Conservation (phyloP, 1,140 invertebrate species). For the Drosophila lacertosa region DNA sequence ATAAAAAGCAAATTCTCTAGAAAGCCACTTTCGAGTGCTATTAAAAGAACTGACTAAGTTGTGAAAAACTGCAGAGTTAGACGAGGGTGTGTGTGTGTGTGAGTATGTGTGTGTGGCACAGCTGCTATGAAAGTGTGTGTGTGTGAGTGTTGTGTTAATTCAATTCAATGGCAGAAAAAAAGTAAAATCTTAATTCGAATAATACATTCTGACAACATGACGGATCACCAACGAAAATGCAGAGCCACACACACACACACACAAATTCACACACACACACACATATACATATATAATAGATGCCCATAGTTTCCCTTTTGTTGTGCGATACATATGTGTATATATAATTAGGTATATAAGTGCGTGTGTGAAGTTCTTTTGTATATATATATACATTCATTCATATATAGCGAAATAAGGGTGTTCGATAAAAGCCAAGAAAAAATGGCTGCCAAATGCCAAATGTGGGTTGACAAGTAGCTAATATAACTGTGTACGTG, state of each 20-base stretch:
- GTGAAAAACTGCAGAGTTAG: background rate
- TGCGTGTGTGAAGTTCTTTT: slow-evolving; percentile 9
- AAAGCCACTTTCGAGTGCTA: slow-evolving; percentile 24
- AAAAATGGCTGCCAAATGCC: slow-evolving; percentile 77
- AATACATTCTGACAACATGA: slow-evolving; percentile 84
- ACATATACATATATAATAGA: slow-evolving; percentile 33
- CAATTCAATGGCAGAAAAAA: slow-evolving; percentile 81
- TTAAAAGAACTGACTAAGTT: slow-evolving; percentile 34
- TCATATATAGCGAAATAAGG: slow-evolving; percentile 69
- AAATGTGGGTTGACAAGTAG: slow-evolving; percentile 70
- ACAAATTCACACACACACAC: slow-evolving; percentile 18
- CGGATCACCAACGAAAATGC: slow-evolving; percentile 83
- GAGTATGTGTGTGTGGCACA: slow-evolving; percentile 42
- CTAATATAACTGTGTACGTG: slow-evolving; percentile 25
- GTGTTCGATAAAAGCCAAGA: slow-evolving; percentile 66
- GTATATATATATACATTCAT: slow-evolving; percentile 36
- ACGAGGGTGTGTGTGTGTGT: slow-evolving; percentile 26
- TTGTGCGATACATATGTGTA: slow-evolving; percentile 17
- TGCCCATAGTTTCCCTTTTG: slow-evolving; percentile 76
- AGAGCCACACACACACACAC: slow-evolving; percentile 56
- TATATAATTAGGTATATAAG: slow-evolving; percentile 14
- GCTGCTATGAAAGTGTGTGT: slow-evolving; percentile 31
- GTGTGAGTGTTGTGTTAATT: slow-evolving; percentile 70
- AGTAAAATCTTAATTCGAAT: slow-evolving; percentile 83
- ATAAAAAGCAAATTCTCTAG: slow-evolving; percentile 26